Evolutionary conservation across 2,797 vertebrate genomes (phyloP).

Genomic region (Nyctalus aviator): DNA sequence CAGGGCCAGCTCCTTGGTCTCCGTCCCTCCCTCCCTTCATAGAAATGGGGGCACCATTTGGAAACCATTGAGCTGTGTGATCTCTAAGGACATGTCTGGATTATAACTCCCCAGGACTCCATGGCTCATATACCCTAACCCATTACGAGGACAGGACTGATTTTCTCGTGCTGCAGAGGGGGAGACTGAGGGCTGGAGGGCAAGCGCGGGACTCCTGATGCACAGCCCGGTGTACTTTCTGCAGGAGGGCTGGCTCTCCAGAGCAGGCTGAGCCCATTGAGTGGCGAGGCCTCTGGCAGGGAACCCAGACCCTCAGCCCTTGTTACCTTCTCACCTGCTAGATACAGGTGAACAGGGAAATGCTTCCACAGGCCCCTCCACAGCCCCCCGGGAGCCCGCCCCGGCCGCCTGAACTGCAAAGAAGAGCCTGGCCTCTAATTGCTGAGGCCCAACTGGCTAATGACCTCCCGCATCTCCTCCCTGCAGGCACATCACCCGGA

Average conservation of each 20-base stretch:
- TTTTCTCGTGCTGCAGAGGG: background rate
- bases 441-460: background rate
- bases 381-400: background rate
- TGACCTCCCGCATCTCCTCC: slow-evolving; percentile 16
- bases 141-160: background rate
- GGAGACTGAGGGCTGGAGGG: background rate
- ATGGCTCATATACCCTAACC: background rate
- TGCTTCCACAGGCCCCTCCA: background rate
- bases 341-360: background rate
- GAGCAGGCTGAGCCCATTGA: background rate
- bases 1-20: background rate
- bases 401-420: background rate
- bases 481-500: slow-evolving; percentile 86
- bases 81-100: background rate
- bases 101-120: background rate
- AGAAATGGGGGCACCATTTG: background rate
- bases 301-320: background rate
- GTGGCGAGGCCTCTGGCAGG: too few relatives aligned
- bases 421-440: background rate
- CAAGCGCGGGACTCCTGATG: background rate
- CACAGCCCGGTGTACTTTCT: background rate
- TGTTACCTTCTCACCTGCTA: background rate
- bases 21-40: background rate
- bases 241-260: background rate
- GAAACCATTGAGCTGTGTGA: background rate